phyloP scores from a whole-genome alignment of 2,797 vertebrate genomes.

The Falco berigora region DNA sequence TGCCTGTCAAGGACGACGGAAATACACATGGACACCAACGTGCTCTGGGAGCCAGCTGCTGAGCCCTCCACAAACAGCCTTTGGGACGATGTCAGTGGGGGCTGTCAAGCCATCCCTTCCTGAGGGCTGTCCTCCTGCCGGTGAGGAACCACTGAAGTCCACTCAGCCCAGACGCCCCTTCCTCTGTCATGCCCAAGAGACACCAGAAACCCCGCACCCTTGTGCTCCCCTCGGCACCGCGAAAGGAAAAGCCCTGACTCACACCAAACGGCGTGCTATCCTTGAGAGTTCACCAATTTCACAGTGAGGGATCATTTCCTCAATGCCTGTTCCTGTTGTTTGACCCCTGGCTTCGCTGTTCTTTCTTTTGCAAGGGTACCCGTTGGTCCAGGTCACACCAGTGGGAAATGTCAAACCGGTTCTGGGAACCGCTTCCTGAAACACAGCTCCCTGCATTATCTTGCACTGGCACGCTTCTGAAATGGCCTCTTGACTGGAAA shows the following conservation, averaged over 20 bases:
- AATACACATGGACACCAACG: not conserved
- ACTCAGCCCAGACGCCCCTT: not conserved
- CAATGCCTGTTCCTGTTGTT: conserved; percentile 35
- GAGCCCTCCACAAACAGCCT: not conserved
- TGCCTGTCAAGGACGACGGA: rapidly evolving
- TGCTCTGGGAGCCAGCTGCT: not conserved
- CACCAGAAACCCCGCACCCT: not conserved
- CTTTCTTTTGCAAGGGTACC: not conserved
- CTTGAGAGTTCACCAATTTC: not conserved
- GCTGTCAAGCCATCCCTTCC: not conserved
- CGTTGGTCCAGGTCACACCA: not conserved
- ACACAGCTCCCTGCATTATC: not conserved
- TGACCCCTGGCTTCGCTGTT: not conserved
- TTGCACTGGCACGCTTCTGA: not conserved
- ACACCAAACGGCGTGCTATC: not conserved
- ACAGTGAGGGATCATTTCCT: not conserved
- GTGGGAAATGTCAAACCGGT: not conserved
- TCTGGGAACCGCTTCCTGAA: conserved; percentile 13
- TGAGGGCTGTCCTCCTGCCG: not conserved
- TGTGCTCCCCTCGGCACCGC: not conserved
- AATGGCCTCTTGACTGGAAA: conserved; percentile 43
- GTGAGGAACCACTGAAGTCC: not conserved
- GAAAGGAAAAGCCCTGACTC: not conserved
- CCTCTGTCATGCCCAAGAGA: not conserved
- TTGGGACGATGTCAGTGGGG: not conserved